Evolutionary conservation across 2,888 invertebrate species (phyloP).

Genomic region (Leucozona laternaria): DNA sequence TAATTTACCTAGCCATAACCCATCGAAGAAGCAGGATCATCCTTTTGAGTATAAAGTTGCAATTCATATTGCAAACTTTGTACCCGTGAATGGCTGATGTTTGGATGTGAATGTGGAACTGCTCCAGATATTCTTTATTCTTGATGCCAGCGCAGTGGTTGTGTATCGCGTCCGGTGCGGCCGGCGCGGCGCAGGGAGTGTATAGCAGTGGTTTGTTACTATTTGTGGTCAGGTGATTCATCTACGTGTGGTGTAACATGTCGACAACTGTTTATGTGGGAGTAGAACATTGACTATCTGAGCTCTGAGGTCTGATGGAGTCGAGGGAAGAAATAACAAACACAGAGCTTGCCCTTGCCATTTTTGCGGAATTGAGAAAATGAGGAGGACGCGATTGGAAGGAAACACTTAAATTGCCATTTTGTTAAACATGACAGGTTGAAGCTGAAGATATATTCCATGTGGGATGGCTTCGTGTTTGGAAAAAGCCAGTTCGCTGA

Average conservation of each 20-base stretch:
- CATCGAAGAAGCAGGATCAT: constrained; percentile 28
- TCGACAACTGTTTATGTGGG: constrained; percentile 75
- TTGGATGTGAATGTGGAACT: constrained; percentile 11
- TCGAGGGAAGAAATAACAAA: constrained; percentile 13
- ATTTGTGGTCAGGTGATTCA: constrained; percentile 71
- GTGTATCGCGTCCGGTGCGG: neutral
- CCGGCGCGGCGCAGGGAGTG: no score
- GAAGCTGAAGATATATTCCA: constrained; percentile 71
- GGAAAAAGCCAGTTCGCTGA: constrained; percentile 22
- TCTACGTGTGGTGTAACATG: constrained; percentile 74
- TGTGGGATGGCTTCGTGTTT: constrained; percentile 68
- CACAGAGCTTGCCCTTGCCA: constrained; percentile 55
- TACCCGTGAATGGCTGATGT: neutral
- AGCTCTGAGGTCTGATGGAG: neutral
- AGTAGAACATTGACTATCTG: constrained; percentile 59
- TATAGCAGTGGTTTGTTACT: constrained; percentile 22
- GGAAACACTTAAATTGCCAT: constrained; percentile 75
- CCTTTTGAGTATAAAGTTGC: constrained; percentile 37
- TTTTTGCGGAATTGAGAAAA: constrained; percentile 33
- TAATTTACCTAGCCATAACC: no score
- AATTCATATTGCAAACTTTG: constrained; percentile 10
- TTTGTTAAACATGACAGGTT: constrained; percentile 74
- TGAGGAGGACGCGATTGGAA: constrained; percentile 60
- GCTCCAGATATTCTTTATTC: constrained; percentile 56
- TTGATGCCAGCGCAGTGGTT: constrained; percentile 4